Evolutionary conservation across 1,140 invertebrate genomes (phyloP).

Genomic region (Periplaneta americana): DNA sequence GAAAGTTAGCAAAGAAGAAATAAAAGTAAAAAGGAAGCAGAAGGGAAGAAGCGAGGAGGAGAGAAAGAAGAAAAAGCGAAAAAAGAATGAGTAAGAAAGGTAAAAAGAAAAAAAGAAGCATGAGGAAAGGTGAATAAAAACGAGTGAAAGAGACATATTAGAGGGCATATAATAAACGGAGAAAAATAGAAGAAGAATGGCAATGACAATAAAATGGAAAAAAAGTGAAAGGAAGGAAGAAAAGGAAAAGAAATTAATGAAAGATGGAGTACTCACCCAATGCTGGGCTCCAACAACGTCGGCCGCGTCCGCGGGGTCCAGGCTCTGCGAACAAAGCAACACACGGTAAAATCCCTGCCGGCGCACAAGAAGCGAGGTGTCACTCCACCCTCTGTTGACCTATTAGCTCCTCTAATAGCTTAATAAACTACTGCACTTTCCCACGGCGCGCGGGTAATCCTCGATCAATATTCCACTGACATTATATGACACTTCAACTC

Average conservation of each 20-base stretch:
- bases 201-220: too few relatives aligned
- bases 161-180: too few relatives aligned
- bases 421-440: not conserved
- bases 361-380: not conserved
- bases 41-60: too few relatives aligned
- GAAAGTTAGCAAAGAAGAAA: too few relatives aligned
- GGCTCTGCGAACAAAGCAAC: not conserved
- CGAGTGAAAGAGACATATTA: too few relatives aligned
- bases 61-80: too few relatives aligned
- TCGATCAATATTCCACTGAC: not conserved
- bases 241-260: too few relatives aligned
- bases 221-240: not conserved
- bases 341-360: not conserved
- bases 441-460: not conserved
- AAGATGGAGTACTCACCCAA: not conserved
- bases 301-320: not conserved
- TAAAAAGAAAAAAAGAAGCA: too few relatives aligned
- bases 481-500: not conserved
- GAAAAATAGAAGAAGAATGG: too few relatives aligned
- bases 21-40: too few relatives aligned
- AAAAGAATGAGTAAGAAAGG: too few relatives aligned
- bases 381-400: not conserved
- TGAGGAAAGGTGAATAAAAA: too few relatives aligned
- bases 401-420: not conserved
- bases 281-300: slow-evolving; percentile 1